phyloP scores from a whole-genome alignment of 2,888 invertebrate species.

The Ramazzottius varieornatus region DNA sequence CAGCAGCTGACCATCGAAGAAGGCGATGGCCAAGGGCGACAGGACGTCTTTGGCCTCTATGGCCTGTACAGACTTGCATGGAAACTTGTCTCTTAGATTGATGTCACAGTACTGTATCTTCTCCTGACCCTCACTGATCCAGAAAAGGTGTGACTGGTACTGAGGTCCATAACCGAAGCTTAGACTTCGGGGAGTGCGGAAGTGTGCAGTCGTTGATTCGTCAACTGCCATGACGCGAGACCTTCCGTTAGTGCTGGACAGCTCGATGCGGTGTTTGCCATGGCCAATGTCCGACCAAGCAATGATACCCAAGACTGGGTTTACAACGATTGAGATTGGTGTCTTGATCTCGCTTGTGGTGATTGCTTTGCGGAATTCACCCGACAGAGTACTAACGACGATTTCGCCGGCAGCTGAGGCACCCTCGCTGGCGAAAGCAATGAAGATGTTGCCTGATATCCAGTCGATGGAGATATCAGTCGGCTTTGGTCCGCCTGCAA shows the following conservation, averaged over 20 bases:
- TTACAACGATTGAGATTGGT: conserved; percentile 9
- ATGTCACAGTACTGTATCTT: neutral
- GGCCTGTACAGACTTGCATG: neutral
- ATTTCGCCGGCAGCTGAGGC: conserved; percentile 28
- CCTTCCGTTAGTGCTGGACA: conserved; percentile 4
- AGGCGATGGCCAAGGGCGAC: neutral
- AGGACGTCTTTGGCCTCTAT: neutral
- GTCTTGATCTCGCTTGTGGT: conserved; percentile 16
- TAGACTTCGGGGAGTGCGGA: neutral
- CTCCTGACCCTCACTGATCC: neutral
- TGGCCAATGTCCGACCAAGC: conserved; percentile 8
- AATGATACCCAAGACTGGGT: neutral
- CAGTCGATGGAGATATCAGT: conserved; percentile 55
- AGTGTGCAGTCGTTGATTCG: neutral
- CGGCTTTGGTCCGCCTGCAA: conserved; percentile 23
- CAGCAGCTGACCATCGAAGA: neutral
- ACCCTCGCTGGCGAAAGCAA: conserved; percentile 33
- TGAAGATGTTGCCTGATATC: conserved; percentile 46
- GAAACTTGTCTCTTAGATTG: neutral
- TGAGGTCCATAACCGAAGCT: neutral
- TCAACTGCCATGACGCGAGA: neutral
- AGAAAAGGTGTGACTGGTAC: neutral
- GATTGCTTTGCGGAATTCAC: conserved; percentile 36
- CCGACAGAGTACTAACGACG: conserved; percentile 40
- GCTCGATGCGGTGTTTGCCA: conserved; percentile 7